Base-by-base conservation (phyloP, 2,888 invertebrate species). In the Hypercompe scribonia region DNA sequence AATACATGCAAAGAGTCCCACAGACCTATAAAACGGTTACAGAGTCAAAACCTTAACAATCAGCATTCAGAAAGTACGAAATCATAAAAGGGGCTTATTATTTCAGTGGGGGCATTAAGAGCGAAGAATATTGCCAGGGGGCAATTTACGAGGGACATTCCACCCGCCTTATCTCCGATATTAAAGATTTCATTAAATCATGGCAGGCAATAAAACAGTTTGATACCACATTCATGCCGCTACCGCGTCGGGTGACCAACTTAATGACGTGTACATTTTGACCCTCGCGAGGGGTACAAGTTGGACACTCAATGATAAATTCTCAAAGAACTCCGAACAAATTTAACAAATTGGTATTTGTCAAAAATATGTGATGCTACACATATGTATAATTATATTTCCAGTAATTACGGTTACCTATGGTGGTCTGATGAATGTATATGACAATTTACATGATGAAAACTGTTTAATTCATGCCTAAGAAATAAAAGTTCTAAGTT, bases 161-260 rank as follows among this genome's bases (percentile, higher is more conserved):
- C 86, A 87, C 92, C 87, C 85, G 88, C 87, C 92, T 94, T 94
- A 94, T 95, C 95, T 94, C 82, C 90, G 88, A 93, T 94, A 94
- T 94, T 93, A 95, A 93, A 94, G 93, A 95, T 95, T 95, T 95
- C 95, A 95, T 95, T 95, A 95, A 94, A 95, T 95, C 95, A 94
- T 94, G 90, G 90, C 86, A 81, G 86, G 94, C 92, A 95, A 94
- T 95, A 95, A 95, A 95, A 95, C 95, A 94, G 95, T 94, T 94
- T 95, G 95, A 95, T 94, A 93, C 92, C 93, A 91, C 91, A 90
- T 90, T 94, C 91, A 93, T 90, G 90, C 86, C 87, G 88, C 85
- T 82, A 78, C 84, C 87, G 90, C 90, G 87, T 92, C 92, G 92
- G 91, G 92, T 93, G 93, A 92, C 93, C 92, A 88, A 90, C 85